phyloP scores from a whole-genome alignment of 2,888 invertebrate genomes.

The Chouioia cunea region DNA sequence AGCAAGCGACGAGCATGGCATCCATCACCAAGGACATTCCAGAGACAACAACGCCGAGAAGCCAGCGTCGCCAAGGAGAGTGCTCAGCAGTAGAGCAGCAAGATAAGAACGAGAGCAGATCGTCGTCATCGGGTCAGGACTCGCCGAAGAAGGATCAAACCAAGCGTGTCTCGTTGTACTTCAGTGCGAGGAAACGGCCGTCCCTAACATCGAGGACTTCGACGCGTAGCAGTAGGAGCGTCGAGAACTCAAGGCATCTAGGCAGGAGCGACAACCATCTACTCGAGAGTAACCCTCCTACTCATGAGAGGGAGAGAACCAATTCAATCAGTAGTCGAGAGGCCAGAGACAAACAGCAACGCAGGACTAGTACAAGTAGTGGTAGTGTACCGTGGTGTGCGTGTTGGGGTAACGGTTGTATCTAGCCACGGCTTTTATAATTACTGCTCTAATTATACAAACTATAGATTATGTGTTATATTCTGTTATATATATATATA shows the following conservation, averaged over 20 bases:
- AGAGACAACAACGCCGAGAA: conserved; percentile 51
- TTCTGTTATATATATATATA: too few species aligned
- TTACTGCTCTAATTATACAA: background rate
- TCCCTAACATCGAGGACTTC: conserved; percentile 57
- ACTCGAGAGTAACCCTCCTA: conserved; percentile 57
- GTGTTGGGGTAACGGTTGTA: conserved; percentile 87
- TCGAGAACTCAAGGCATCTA: conserved; percentile 52
- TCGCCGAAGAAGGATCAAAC: conserved; percentile 65
- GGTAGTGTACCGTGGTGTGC: conserved; percentile 87
- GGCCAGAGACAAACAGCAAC: conserved; percentile 69
- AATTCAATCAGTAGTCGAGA: conserved; percentile 75
- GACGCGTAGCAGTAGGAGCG: conserved; percentile 57
- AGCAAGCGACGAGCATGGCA: conserved; percentile 54
- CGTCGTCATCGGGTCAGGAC: conserved; percentile 68
- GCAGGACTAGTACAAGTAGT: conserved; percentile 77
- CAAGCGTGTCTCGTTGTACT: conserved; percentile 58
- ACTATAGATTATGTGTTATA: too few species aligned
- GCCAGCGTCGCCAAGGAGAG: too few species aligned
- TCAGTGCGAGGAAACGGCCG: conserved; percentile 60
- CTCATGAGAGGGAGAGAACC: conserved; percentile 76
- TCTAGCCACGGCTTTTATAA: conserved; percentile 64
- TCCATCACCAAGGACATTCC: conserved; percentile 53
- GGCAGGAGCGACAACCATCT: conserved; percentile 51
- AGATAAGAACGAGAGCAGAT: conserved; percentile 63
- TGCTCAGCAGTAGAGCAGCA: conserved; percentile 52